Base-by-base conservation (phyloP, 37 sponge, comb jelly and placozoan genomes). In the Axinella damicornis region DNA sequence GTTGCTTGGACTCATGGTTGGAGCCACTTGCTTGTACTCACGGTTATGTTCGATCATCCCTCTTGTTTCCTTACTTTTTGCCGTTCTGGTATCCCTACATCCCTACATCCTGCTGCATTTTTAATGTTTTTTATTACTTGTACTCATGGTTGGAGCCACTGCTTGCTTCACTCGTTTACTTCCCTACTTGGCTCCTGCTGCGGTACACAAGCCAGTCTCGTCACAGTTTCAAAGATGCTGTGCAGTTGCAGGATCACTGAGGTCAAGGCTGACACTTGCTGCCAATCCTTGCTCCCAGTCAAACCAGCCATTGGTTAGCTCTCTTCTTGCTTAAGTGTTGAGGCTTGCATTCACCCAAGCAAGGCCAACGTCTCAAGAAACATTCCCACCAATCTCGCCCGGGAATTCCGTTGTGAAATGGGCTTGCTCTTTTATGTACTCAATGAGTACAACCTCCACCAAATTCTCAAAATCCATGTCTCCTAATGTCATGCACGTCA, bases 191-290 rank as follows among this genome's bases (percentile, higher is more conserved):
- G 71, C 55, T 55, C 71, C 69, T 19, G 82, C 71, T 13, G 82
- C 58, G 16, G 63, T 21, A 60, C 82, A 81, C 35, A 81, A 55
- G 0, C 71, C 82, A 57, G 82, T 71, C 59, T 81, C 82, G 62
- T 80, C 69, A 46, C 81, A 69, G 53, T 80, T 80, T 55, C 81
- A 67, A n/a, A 80, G 53, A 11, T 69, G 61, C 17, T 18, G 20
- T 2, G 81, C 70, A 30, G 70, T 80, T 2, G 52, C 70, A 17
- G 81, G 69, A 52, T 80, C 61, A 53, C 27, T 19, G 15, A 34
- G 2, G 40, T 31, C 33, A 18, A 83, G 31, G 13, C 65, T 63
- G 5, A 40, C 56, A 27, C 52, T 52, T 36, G 57, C 16, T 31
- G 69, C 76, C 17, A 77, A 39, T 1, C 67, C 62, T 14, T 77